Conservation (phyloP, 2,113 vertebrate genomes). For the Eulacestoma nigropectus region DNA sequence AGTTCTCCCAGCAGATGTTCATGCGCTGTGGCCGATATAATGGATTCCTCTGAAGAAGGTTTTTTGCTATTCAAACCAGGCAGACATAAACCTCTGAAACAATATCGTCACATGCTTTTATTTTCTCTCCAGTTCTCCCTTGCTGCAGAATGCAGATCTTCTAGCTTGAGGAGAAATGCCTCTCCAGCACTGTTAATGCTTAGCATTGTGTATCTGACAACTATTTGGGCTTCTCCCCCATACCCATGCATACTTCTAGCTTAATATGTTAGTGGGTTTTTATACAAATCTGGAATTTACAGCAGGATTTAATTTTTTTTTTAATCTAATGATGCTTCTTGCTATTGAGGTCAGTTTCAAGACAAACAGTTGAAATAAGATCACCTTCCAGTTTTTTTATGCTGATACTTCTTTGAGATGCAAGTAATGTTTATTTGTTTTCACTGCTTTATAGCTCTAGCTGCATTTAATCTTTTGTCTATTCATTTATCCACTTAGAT, state of each 20-base stretch:
- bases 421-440: not conserved
- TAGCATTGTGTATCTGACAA: not conserved
- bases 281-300: not conserved
- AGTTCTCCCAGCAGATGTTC: conserved; percentile 38
- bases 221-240: not conserved
- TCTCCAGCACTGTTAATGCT: not conserved
- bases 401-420: not conserved
- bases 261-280: not conserved
- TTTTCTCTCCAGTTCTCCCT: not conserved
- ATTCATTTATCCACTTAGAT: not conserved
- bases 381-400: not conserved
- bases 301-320: not conserved
- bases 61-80: conserved; percentile 41
- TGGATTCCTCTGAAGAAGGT: conserved; percentile 42
- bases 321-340: not conserved
- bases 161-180: not conserved
- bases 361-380: not conserved
- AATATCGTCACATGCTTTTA: not conserved
- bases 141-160: not conserved
- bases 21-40: not conserved
- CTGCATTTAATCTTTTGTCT: not conserved
- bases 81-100: conserved; percentile 33
- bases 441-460: not conserved
- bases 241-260: not conserved
- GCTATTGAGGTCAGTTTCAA: not conserved